Percentiles rank a stretch among this genome's conserved stretches.
phyloP scores from a whole-genome alignment of 23 tunicate genomes.

The Botrylloides violaceus region DNA sequence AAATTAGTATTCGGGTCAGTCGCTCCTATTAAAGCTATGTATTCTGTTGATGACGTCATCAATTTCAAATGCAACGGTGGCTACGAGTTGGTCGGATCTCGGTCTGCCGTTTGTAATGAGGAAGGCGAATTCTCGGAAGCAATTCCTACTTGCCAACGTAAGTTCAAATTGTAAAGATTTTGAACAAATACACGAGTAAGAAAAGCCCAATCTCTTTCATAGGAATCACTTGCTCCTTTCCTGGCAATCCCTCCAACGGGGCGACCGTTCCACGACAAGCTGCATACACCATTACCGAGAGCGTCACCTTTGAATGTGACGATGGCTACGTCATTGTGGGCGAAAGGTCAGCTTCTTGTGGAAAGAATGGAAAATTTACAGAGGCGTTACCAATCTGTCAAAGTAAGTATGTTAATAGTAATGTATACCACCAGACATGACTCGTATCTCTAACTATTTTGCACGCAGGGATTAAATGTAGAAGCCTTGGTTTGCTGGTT shows the following conservation, averaged over 20 bases:
- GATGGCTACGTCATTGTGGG: conserved; percentile 20
- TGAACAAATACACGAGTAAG: too few relatives aligned
- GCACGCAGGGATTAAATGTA: conserved; percentile 17
- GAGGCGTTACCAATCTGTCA: conserved; percentile 27
- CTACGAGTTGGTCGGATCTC: conserved; percentile 9
- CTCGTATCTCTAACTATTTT: background rate
- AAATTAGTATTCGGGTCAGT: background rate
- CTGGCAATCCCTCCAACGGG: conserved; percentile 15
- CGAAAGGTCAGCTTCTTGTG: conserved; percentile 15
- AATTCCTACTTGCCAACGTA: conserved; percentile 29
- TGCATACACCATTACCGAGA: conserved; percentile 5
- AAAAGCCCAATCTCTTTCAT: too few relatives aligned
- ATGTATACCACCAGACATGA: too few relatives aligned
- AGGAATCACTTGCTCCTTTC: conserved; percentile 22
- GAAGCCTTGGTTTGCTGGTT: background rate
- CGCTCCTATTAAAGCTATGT: background rate
- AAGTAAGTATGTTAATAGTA: too few relatives aligned
- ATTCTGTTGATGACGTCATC: conserved; percentile 14
- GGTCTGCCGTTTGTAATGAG: background rate
- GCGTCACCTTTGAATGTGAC: conserved; percentile 15
- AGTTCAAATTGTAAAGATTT: background rate
- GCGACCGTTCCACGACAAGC: background rate
- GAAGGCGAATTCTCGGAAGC: conserved; percentile 19
- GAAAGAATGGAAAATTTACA: conserved; percentile 31
- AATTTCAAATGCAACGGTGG: conserved; percentile 16